Conservation (phyloP, 2,797 vertebrate species). For the Cirrhinus molitorella region DNA sequence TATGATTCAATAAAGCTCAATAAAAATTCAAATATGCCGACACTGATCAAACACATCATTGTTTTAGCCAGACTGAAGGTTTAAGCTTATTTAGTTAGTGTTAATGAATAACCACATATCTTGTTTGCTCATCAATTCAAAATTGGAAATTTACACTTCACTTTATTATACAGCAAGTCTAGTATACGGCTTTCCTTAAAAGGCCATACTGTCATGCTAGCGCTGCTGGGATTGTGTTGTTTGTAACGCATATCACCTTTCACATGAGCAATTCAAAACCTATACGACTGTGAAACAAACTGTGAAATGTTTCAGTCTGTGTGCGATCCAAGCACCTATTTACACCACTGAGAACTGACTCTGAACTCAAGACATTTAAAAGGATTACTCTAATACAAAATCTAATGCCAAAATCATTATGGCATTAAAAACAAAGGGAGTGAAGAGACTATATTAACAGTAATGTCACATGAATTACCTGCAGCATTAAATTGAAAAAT, state of each 20-base stretch:
- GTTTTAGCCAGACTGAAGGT: conserved; percentile 5
- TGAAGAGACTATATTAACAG: background rate
- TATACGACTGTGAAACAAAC: conserved; percentile 24
- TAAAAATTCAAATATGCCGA: background rate
- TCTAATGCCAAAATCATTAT: background rate
- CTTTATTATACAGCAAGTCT: background rate
- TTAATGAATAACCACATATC: background rate
- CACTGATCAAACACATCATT: background rate
- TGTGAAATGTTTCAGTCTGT: background rate
- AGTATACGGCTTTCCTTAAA: background rate
- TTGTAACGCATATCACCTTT: background rate
- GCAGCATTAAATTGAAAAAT: background rate
- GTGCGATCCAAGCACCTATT: background rate
- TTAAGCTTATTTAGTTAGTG: background rate
- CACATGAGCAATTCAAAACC: background rate
- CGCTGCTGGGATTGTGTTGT: background rate
- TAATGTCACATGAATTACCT: background rate
- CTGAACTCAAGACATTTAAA: background rate
- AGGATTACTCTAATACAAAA: background rate
- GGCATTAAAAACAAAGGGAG: background rate
- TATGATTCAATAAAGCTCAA: conserved; percentile 16
- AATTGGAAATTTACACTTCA: background rate
- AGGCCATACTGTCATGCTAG: background rate
- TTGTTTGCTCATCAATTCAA: background rate
- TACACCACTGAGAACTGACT: background rate